phyloP scores from a whole-genome alignment of 2,113 vertebrate species.

The Taxidea taxus region DNA sequence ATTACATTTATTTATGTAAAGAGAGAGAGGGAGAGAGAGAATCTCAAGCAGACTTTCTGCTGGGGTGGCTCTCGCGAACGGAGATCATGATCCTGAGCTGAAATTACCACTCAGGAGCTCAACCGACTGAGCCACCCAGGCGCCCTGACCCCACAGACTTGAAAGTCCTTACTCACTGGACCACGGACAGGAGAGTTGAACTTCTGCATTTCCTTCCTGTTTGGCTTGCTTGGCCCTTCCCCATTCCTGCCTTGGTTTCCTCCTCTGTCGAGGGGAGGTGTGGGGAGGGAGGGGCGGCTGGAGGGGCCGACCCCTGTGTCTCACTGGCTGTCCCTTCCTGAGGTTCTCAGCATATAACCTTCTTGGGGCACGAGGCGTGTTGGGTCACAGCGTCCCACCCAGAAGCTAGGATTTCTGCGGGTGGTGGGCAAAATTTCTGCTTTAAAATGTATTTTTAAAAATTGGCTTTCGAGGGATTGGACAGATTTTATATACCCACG shows the following conservation, averaged over 20 bases:
- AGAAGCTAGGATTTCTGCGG: background rate
- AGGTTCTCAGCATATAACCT: accelerated
- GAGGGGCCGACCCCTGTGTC: background rate
- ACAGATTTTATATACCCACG: background rate
- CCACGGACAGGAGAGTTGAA: background rate
- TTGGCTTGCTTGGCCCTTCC: too few relatives aligned
- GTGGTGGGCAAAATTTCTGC: background rate
- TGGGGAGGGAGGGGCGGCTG: background rate
- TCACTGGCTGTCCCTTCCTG: accelerated
- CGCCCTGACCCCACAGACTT: background rate
- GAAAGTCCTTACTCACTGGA: background rate
- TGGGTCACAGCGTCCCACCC: background rate
- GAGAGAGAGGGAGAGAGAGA: background rate
- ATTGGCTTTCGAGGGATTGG: background rate
- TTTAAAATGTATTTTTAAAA: background rate
- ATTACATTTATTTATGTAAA: background rate
- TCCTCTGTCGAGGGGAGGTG: accelerated
- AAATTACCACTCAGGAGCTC: background rate
- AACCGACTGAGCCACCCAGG: background rate
- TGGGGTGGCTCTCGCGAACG: background rate
- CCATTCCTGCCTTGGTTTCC: background rate
- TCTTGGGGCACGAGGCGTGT: accelerated
- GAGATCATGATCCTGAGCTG: background rate
- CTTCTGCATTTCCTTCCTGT: accelerated
- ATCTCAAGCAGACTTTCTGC: background rate